Conservation (phyloP, 2,113 vertebrate genomes). For the Hepsetus odoe region DNA sequence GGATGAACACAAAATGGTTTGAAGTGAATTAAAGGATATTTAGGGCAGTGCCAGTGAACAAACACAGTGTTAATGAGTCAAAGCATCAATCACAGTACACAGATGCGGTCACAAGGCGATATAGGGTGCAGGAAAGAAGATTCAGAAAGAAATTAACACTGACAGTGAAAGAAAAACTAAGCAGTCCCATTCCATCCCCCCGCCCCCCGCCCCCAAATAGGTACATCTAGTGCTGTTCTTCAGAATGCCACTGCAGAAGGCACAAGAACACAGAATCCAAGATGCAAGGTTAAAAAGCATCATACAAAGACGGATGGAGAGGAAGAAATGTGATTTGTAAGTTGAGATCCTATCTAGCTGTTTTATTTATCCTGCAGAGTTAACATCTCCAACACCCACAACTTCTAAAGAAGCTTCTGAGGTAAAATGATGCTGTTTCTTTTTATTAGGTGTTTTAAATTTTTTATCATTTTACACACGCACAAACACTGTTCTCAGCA, state of each 20-base stretch:
- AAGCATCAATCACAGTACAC: conserved; percentile 9
- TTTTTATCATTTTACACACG: background rate
- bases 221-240: background rate
- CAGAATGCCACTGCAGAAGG: background rate
- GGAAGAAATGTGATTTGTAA: conserved; percentile 10
- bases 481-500: background rate
- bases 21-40: conserved; percentile 14
- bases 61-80: background rate
- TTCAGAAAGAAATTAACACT: background rate
- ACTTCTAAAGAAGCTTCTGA: background rate
- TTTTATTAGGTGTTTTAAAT: conserved; percentile 20
- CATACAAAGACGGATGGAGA: conserved; percentile 23
- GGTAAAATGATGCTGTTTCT: conserved; percentile 6
- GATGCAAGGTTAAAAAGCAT: background rate
- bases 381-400: conserved; percentile 3
- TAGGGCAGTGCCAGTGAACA: background rate
- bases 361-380: conserved; percentile 20
- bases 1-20: background rate
- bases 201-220: too few relatives aligned
- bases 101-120: background rate
- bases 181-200: background rate
- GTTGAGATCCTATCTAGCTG: background rate
- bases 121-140: background rate
- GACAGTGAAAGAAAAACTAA: background rate
- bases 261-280: background rate